A percentile compares a stretch with the other conserved stretches of the same genome.
Conservation (phyloP, 1,140 invertebrate genomes). For the Hirudo medicinalis region DNA sequence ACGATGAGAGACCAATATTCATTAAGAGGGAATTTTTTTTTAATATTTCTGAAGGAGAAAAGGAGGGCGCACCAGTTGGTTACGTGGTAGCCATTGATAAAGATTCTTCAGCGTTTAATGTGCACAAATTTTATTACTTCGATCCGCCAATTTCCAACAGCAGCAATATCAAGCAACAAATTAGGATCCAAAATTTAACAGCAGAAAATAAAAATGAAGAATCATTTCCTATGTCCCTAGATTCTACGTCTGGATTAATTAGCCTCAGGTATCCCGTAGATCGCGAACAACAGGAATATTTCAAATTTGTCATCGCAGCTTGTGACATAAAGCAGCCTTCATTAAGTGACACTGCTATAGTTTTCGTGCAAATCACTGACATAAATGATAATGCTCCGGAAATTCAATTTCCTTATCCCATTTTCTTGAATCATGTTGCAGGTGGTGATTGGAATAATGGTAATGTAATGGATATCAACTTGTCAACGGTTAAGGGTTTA, state of each 20-base stretch:
- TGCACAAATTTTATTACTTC: not conserved
- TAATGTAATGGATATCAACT: no score
- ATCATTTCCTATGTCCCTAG: not conserved
- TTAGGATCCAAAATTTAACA: not conserved
- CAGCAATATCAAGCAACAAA: not conserved
- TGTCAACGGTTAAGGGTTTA: no score
- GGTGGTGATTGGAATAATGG: not conserved
- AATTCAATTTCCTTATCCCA: constrained; percentile 4
- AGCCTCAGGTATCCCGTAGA: not conserved
- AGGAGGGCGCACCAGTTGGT: not conserved
- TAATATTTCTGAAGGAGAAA: not conserved
- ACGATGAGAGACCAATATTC: constrained; percentile 15
- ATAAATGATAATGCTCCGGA: constrained; percentile 15
- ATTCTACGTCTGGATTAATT: not conserved
- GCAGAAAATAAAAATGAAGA: not conserved
- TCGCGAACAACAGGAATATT: not conserved
- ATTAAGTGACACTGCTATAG: constrained; percentile 6
- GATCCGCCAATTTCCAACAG: not conserved
- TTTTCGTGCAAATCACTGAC: constrained; percentile 4
- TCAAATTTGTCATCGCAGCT: not conserved
- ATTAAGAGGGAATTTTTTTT: not conserved
- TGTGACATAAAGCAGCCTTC: not conserved
- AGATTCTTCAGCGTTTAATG: not conserved
- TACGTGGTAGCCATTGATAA: constrained; percentile 11
- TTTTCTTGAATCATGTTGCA: not conserved